Evolutionary conservation across 1,140 invertebrate genomes (phyloP).

Genomic region (Trypoxylus dichotomus): DNA sequence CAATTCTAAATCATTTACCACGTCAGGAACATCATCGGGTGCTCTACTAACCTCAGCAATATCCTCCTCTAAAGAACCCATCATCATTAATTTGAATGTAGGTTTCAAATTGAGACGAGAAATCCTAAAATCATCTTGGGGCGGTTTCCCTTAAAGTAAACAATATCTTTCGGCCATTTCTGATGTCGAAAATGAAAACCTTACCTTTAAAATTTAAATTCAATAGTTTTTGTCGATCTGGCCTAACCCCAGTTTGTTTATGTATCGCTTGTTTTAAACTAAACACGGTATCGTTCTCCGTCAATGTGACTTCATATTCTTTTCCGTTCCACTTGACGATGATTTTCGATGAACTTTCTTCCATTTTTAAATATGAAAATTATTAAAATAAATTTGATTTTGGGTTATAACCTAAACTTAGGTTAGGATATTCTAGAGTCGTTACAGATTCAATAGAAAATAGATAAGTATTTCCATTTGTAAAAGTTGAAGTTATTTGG

Average conservation of each 20-base stretch:
- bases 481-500: too few species aligned
- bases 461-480: not conserved
- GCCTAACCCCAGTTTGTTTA: slow-evolving; percentile 78
- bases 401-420: too few species aligned
- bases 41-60: slow-evolving; percentile 79
- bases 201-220: slow-evolving; percentile 90
- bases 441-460: not conserved
- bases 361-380: slow-evolving; percentile 24
- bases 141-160: slow-evolving; percentile 70
- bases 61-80: slow-evolving; percentile 91
- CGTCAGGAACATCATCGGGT: slow-evolving; percentile 79
- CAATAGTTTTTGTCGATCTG: slow-evolving; percentile 89
- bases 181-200: not conserved
- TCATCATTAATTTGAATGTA: slow-evolving; percentile 96
- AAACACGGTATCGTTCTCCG: slow-evolving; percentile 71
- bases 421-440: too few species aligned
- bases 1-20: slow-evolving; percentile 85
- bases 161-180: not conserved
- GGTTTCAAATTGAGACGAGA: slow-evolving; percentile 75
- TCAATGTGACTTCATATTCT: slow-evolving; percentile 75
- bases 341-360: slow-evolving; percentile 53
- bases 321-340: slow-evolving; percentile 91
- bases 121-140: slow-evolving; percentile 73
- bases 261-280: slow-evolving; percentile 80
- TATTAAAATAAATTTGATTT: not conserved